Percentiles rank a stretch among this genome's conserved stretches.
Conservation (phyloP, 1,140 invertebrate genomes). For the Trypoxylus dichotomus region DNA sequence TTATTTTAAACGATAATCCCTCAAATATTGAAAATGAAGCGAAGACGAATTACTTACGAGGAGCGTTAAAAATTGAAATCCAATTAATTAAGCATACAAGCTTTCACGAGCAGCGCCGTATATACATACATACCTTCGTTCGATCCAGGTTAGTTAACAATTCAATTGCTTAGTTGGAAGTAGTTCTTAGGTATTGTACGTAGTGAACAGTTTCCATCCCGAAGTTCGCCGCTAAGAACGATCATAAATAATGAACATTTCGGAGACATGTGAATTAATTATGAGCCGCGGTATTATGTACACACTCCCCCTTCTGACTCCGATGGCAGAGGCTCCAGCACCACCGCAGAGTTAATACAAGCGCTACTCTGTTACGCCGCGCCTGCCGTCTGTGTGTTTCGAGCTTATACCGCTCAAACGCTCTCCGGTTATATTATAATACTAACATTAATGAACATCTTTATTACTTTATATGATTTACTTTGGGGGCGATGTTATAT, state of each 20-base stretch:
- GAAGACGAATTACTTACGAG: neutral
- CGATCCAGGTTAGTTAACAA: neutral
- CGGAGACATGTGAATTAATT: slow-evolving; percentile 30
- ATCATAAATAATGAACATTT: slow-evolving; percentile 28
- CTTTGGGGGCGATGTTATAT: neutral
- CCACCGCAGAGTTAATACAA: slow-evolving; percentile 11
- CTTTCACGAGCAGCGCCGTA: neutral
- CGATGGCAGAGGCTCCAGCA: neutral
- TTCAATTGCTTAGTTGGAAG: slow-evolving; percentile 1
- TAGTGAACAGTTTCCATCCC: neutral
- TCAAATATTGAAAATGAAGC: neutral
- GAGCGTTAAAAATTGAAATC: neutral
- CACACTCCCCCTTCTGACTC: neutral
- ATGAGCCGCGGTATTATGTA: slow-evolving; percentile 7
- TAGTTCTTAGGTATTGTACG: neutral
- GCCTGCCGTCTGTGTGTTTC: slow-evolving; percentile 3
- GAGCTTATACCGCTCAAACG: neutral
- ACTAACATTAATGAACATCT: slow-evolving; percentile 30
- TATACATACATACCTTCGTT: neutral
- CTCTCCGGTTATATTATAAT: slow-evolving; percentile 19
- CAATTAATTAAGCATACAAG: neutral
- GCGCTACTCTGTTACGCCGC: neutral
- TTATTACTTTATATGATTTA: slow-evolving; percentile 31
- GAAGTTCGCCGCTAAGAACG: neutral
- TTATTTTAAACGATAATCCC: neutral